Conservation (phyloP, 2,797 vertebrate species). For the Enteromius trimaculatus region DNA sequence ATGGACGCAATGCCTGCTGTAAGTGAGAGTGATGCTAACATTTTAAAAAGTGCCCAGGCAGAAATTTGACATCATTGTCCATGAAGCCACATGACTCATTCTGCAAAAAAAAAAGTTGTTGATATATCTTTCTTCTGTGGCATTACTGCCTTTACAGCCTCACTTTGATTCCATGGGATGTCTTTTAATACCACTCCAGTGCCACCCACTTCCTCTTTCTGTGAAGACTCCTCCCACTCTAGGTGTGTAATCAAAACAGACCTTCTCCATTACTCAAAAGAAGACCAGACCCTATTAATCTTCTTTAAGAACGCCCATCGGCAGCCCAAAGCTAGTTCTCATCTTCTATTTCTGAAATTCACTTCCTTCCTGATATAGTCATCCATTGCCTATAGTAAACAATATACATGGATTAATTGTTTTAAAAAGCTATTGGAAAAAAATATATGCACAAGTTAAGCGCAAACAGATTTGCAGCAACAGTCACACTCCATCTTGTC, state of each 20-base stretch:
- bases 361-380: neutral
- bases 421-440: neutral
- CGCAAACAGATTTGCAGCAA: neutral
- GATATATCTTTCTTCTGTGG: neutral
- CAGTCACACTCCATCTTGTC: too few species aligned
- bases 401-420: neutral
- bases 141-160: too few species aligned
- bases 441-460: neutral
- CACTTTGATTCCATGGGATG: neutral
- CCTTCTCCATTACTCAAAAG: constrained; percentile 1
- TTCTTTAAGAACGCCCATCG: constrained; percentile 26
- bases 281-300: constrained; percentile 18
- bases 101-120: neutral
- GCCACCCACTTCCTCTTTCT: neutral
- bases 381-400: neutral
- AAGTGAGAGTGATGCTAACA: constrained; percentile 5
- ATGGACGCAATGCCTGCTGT: neutral
- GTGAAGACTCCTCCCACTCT: neutral
- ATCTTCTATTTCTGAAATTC: neutral
- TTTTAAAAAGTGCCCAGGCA: neutral
- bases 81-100: neutral
- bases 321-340: constrained; percentile 1
- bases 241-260: constrained; percentile 4
- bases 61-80: neutral
- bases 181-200: neutral